Conservation (phyloP, 2,888 invertebrate genomes). For the Nemotelus nigrinus region DNA sequence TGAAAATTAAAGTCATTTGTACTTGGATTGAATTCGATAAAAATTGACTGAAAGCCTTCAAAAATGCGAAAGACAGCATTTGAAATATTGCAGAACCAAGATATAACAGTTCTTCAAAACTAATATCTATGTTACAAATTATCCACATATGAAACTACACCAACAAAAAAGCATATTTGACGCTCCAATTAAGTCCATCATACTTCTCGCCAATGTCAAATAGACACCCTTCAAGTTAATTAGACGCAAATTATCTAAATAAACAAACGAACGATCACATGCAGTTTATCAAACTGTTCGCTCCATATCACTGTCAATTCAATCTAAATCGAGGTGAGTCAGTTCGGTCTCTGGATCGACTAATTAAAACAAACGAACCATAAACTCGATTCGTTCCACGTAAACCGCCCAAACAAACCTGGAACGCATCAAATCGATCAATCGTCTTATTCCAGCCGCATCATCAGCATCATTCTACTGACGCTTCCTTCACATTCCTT, state of each 20-base stretch:
- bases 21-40: too few relatives aligned
- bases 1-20: too few relatives aligned
- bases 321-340: not conserved
- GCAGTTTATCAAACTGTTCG: slow-evolving; percentile 13
- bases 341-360: not conserved
- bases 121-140: too few relatives aligned
- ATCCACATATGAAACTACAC: too few relatives aligned
- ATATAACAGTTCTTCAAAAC: too few relatives aligned
- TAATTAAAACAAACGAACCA: slow-evolving; percentile 20
- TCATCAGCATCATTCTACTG: not conserved
- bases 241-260: not conserved
- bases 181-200: not conserved
- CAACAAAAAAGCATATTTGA: too few relatives aligned
- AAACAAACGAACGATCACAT: slow-evolving; percentile 14
- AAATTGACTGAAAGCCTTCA: too few relatives aligned
- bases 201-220: not conserved
- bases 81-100: too few relatives aligned
- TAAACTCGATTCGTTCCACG: not conserved
- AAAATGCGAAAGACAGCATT: too few relatives aligned
- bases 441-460: not conserved
- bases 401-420: slow-evolving; percentile 5
- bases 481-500: not conserved
- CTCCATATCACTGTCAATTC: slow-evolving; percentile 23
- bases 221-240: not conserved
- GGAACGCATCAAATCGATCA: slow-evolving; percentile 6